Conservation (phyloP, 2,888 invertebrate species). For the Dicranocentrus wangi region DNA sequence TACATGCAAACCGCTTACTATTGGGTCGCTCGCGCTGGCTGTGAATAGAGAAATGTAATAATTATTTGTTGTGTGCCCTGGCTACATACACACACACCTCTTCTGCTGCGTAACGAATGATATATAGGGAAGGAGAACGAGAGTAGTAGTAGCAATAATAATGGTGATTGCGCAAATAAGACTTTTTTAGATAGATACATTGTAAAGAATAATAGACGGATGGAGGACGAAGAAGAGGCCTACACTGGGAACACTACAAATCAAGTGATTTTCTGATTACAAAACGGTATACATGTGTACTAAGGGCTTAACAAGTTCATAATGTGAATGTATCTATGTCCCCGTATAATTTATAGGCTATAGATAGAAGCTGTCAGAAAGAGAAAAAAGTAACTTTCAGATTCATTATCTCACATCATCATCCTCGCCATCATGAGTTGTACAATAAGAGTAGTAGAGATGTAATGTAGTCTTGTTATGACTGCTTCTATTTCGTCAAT, state of each 20-base stretch:
- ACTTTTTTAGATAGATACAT: background rate
- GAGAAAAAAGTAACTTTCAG: constrained; percentile 32
- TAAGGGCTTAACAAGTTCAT: too few species aligned
- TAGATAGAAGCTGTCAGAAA: constrained; percentile 27
- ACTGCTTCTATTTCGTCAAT: constrained; percentile 7
- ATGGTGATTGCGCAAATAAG: constrained; percentile 30
- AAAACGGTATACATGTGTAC: background rate
- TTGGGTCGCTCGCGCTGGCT: background rate
- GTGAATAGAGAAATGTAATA: background rate
- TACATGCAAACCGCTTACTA: background rate
- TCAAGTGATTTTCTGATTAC: constrained; percentile 43
- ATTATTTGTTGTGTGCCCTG: constrained; percentile 9
- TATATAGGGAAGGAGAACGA: too few species aligned
- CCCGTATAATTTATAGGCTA: background rate
- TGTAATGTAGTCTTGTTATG: background rate
- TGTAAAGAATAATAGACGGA: background rate
- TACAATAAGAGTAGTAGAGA: too few species aligned
- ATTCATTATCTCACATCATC: constrained; percentile 42
- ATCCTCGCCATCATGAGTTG: constrained; percentile 9
- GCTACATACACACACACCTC: background rate
- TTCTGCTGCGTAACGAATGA: too few species aligned
- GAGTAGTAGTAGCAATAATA: too few species aligned
- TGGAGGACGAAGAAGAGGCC: constrained; percentile 8
- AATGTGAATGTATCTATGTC: too few species aligned
- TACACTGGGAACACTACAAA: constrained; percentile 21